These are phyloP conservation scores for Hippasteria phrygiana DNA, from an alignment of 53 echinoderm and acorn worm species.

Conservation along the genomic window DNA sequence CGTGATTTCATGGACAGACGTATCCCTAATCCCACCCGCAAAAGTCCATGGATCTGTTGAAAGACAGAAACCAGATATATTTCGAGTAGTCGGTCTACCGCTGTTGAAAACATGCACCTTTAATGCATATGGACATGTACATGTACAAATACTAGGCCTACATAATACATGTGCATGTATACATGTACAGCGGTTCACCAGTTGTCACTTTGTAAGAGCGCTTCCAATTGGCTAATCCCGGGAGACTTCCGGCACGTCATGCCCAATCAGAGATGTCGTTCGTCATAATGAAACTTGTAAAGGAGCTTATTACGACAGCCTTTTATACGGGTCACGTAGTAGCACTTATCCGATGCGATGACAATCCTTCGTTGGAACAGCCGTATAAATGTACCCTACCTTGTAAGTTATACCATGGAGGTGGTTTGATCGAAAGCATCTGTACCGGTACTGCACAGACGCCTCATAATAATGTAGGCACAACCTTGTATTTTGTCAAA, in stretches of 20 bases:
- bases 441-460: too few relatives aligned
- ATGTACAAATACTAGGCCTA: too few relatives aligned
- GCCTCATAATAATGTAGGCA: too few relatives aligned
- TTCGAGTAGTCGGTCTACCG: not conserved
- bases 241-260: slow-evolving; percentile 43
- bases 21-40: not conserved
- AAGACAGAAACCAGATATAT: not conserved
- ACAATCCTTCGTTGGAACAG: too few relatives aligned
- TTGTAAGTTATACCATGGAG: too few relatives aligned
- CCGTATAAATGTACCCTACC: too few relatives aligned
- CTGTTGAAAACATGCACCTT: too few relatives aligned
- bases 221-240: slow-evolving; percentile 36
- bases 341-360: slow-evolving; percentile 1
- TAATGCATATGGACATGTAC: too few relatives aligned
- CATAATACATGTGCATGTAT: too few relatives aligned
- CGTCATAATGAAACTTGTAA: slow-evolving; percentile 42
- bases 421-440: too few relatives aligned
- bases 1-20: not conserved
- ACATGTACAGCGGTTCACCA: too few relatives aligned
- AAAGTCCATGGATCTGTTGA: slow-evolving; percentile 1
- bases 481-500: too few relatives aligned
- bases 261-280: slow-evolving; percentile 55
- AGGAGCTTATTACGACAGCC: slow-evolving; percentile 16
- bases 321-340: not conserved
- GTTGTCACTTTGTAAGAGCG: slow-evolving; percentile 9